Percentiles rank a stretch among this genome's conserved stretches.
Evolutionary conservation across 2,888 invertebrate species (phyloP).

Genomic region (Drosophila nigricruria): DNA sequence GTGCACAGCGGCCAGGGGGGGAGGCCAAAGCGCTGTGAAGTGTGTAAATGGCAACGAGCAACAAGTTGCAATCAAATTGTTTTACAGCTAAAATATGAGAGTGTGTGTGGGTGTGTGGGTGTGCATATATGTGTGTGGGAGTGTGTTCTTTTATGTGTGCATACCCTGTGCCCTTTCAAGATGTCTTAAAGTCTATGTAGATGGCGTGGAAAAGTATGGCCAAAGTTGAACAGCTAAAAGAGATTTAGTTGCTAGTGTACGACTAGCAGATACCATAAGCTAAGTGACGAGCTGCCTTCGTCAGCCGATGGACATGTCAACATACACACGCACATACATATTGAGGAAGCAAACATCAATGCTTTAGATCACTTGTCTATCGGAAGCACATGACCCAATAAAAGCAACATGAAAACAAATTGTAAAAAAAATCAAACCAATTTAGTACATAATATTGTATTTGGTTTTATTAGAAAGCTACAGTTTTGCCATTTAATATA

Average conservation of each 20-base stretch:
- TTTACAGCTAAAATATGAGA: constrained; percentile 3
- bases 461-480: too few relatives aligned
- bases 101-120: background rate
- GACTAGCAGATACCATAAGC: background rate
- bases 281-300: background rate
- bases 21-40: background rate
- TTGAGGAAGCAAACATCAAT: too few relatives aligned
- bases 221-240: background rate
- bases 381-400: too few relatives aligned
- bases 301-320: too few relatives aligned
- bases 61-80: constrained; percentile 34
- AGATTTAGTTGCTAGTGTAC: background rate
- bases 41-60: constrained; percentile 15
- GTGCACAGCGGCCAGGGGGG: background rate
- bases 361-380: too few relatives aligned
- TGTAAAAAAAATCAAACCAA: too few relatives aligned
- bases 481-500: too few relatives aligned
- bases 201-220: background rate
- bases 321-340: too few relatives aligned
- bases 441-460: too few relatives aligned
- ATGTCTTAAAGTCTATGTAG: background rate
- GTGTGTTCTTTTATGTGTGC: background rate
- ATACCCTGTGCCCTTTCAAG: background rate
- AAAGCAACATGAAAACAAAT: background rate
- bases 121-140: background rate